These are phyloP conservation scores for Neofelis nebulosa DNA, from an alignment of 2,113 vertebrate genomes.

Conservation along the genomic window DNA sequence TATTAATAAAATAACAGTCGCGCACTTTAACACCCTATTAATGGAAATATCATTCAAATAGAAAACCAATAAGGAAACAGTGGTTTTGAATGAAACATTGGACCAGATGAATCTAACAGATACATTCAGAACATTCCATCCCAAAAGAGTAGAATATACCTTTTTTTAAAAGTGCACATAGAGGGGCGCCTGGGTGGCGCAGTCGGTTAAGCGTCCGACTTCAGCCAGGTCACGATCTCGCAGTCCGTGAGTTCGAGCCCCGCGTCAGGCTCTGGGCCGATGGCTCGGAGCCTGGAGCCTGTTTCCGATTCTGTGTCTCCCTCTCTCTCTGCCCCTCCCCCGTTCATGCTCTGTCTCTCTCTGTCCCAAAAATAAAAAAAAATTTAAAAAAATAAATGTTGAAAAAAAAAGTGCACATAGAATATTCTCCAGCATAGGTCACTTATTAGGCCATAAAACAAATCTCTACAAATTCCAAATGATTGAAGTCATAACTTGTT, in stretches of 20 bases:
- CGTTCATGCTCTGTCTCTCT: no score
- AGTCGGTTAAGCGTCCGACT: no score
- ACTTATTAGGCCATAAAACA: neutral
- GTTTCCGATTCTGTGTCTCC: no score
- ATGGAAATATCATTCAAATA: neutral
- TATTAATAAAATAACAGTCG: neutral
- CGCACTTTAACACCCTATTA: neutral
- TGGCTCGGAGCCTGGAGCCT: no score
- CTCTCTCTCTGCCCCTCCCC: no score
- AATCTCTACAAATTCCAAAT: neutral
- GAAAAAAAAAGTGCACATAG: neutral
- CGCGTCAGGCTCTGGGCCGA: no score
- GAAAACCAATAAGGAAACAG: neutral
- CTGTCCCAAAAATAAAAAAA: no score
- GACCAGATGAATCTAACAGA: neutral
- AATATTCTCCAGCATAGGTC: neutral
- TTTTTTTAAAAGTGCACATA: neutral
- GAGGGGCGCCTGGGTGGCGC: no score
- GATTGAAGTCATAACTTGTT: neutral
- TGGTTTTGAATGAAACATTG: neutral
- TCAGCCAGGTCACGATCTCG: no score
- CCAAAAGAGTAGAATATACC: neutral
- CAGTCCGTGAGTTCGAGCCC: no score
- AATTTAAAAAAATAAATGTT: no score
- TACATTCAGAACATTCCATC: neutral